Percentiles rank a stretch among this genome's conserved stretches.
Evolutionary conservation across 2,888 invertebrate genomes (phyloP).

Genomic region (Nomada lathburiana): DNA sequence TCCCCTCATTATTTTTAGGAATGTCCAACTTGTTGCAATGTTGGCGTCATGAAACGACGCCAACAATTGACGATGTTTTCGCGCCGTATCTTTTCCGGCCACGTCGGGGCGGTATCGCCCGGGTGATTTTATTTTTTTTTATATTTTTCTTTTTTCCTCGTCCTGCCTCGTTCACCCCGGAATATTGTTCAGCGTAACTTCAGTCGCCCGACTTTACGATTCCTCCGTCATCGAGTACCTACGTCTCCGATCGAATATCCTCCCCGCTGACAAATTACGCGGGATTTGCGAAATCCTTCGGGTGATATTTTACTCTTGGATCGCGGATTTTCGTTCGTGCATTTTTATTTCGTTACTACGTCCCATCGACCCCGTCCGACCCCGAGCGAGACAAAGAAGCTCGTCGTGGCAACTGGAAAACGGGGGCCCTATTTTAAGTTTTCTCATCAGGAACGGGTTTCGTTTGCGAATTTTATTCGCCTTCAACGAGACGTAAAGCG

Average conservation of each 20-base stretch:
- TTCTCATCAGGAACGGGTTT: slow-evolving; percentile 61
- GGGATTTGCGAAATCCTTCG: neutral
- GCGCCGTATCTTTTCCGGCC: slow-evolving; percentile 22
- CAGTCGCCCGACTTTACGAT: slow-evolving; percentile 9
- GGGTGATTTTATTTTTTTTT: neutral
- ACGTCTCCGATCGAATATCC: slow-evolving; percentile 1
- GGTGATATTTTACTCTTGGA: neutral
- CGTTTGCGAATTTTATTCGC: slow-evolving; percentile 69
- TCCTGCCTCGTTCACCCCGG: neutral
- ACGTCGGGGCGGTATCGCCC: neutral
- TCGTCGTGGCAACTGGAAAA: neutral
- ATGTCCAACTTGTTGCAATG: slow-evolving; percentile 50
- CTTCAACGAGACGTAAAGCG: slow-evolving; percentile 61
- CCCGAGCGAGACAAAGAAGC: neutral
- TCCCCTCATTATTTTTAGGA: slow-evolving; percentile 57
- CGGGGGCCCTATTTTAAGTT: slow-evolving; percentile 47
- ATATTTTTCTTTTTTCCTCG: no score
- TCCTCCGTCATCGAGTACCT: neutral
- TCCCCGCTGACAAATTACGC: slow-evolving; percentile 3
- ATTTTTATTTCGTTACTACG: no score
- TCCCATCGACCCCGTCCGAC: neutral
- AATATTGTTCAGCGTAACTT: neutral
- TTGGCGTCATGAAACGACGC: slow-evolving; percentile 16
- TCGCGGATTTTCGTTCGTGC: neutral
- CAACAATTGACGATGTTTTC: slow-evolving; percentile 32